phyloP scores from a whole-genome alignment of 2,888 invertebrate species.

The Malthinus seriepunctatus region DNA sequence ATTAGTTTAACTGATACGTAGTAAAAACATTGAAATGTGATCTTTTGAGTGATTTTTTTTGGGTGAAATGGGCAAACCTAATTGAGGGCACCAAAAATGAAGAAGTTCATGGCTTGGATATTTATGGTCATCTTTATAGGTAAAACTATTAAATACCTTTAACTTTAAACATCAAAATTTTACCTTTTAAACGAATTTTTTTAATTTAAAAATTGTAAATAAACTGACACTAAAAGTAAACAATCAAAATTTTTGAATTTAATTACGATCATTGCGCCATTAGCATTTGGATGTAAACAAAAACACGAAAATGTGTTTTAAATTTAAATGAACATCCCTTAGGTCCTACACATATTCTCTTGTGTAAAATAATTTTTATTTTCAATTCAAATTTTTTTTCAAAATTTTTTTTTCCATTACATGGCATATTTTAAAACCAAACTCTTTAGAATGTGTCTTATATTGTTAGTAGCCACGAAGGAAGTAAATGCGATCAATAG shows the following conservation, averaged over 20 bases:
- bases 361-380: no score
- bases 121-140: slow-evolving; percentile 24
- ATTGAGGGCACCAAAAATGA: slow-evolving; percentile 31
- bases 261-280: no score
- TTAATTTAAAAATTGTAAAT: background rate
- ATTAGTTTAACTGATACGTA: background rate
- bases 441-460: no score
- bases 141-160: slow-evolving; percentile 7
- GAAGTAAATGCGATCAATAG: slow-evolving; percentile 18
- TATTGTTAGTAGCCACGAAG: slow-evolving; percentile 8
- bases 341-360: no score
- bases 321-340: no score
- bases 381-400: no score
- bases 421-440: no score
- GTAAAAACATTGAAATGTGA: slow-evolving; percentile 22
- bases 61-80: slow-evolving; percentile 25
- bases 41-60: slow-evolving; percentile 18
- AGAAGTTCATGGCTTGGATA: slow-evolving; percentile 28
- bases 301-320: no score
- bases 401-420: no score
- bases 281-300: no score
- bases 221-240: no score
- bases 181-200: background rate
- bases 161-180: background rate
- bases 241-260: no score